phyloP scores from a whole-genome alignment of 2,797 vertebrate species.

The Pseudomugil gertrudae region DNA sequence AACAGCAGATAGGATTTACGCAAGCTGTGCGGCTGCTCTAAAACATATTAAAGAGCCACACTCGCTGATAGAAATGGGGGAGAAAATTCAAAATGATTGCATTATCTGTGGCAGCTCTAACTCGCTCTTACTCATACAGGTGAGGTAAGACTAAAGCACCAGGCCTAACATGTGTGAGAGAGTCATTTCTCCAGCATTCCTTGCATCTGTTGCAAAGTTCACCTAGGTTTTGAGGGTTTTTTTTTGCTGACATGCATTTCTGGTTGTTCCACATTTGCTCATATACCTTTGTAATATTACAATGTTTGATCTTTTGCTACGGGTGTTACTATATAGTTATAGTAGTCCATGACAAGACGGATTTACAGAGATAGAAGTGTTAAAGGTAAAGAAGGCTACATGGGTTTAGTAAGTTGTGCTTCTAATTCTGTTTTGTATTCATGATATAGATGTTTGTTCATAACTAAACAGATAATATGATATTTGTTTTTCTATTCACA shows the following conservation, averaged over 20 bases:
- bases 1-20: not conserved
- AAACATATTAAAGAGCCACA: too few species aligned
- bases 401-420: constrained; percentile 48
- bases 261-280: too few species aligned
- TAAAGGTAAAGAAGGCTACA: constrained; percentile 25
- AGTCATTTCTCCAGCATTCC: constrained; percentile 18
- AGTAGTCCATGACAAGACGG: constrained; percentile 15
- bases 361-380: not conserved
- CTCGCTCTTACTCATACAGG: too few species aligned
- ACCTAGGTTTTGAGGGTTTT: constrained; percentile 8
- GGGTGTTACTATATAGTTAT: not conserved
- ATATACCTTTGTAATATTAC: constrained; percentile 3
- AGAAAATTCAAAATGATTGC: too few species aligned
- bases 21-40: not conserved
- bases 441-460: constrained; percentile 32
- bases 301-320: not conserved
- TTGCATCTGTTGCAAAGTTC: constrained; percentile 26
- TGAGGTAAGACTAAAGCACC: not conserved
- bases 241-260: too few species aligned
- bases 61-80: too few species aligned
- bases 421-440: constrained; percentile 38
- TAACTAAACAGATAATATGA: constrained; percentile 35
- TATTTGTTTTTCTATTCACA: constrained; percentile 27
- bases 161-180: constrained; percentile 18
- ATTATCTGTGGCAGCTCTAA: too few species aligned